Conservation (phyloP, 2,888 invertebrate genomes). For the Rhagium mordax region DNA sequence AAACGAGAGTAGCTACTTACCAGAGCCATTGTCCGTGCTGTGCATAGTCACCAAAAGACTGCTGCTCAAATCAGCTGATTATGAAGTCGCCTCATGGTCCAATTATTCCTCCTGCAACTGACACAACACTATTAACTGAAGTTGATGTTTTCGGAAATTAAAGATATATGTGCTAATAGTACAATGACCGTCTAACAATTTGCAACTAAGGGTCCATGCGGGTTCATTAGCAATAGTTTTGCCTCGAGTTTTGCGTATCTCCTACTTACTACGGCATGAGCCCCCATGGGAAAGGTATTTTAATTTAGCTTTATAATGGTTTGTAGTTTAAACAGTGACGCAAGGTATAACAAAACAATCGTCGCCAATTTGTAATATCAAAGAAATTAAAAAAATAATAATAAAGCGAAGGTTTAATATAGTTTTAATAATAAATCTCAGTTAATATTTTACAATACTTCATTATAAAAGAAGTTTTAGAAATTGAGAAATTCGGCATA, state of each 20-base stretch:
- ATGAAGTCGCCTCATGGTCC: constrained; percentile 63
- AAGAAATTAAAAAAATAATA: too few species aligned
- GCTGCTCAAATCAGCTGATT: constrained; percentile 49
- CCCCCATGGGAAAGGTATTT: constrained; percentile 18
- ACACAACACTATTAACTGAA: constrained; percentile 24
- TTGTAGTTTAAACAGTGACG: background rate
- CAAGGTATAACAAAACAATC: too few species aligned
- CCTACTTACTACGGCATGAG: background rate
- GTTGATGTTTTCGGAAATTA: constrained; percentile 4
- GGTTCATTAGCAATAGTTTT: constrained; percentile 50
- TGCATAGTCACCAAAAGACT: constrained; percentile 67
- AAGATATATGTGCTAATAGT: constrained; percentile 21
- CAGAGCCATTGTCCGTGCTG: constrained; percentile 71
- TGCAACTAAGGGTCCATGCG: constrained; percentile 42
- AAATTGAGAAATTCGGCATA: too few species aligned
- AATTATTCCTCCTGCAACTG: constrained; percentile 30
- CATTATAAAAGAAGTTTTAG: too few species aligned
- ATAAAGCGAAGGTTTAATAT: too few species aligned
- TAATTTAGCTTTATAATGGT: background rate
- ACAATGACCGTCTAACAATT: constrained; percentile 33
- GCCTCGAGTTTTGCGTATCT: too few species aligned
- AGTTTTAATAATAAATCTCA: too few species aligned
- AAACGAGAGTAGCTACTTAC: constrained; percentile 61
- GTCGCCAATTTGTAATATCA: too few species aligned
- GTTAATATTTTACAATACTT: too few species aligned